A percentile compares a stretch with the other conserved stretches of the same genome.
phyloP scores from a whole-genome alignment of 1,140 invertebrate genomes.

The Neodiprion virginianus region DNA sequence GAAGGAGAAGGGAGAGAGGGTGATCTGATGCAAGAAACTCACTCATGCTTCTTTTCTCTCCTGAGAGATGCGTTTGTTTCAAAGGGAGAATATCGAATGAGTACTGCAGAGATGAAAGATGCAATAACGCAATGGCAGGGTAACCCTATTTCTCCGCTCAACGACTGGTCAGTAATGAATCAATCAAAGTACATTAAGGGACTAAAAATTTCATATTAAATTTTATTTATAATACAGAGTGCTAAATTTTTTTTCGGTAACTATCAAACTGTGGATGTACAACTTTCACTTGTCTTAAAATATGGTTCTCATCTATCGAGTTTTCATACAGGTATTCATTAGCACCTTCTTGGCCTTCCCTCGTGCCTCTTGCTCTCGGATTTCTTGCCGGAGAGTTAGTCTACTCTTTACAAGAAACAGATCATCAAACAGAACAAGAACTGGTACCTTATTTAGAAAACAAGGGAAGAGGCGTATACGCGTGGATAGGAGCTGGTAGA shows the following conservation, averaged over 20 bases:
- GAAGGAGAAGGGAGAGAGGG: conserved; percentile 29
- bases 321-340: conserved; percentile 52
- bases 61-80: conserved; percentile 83
- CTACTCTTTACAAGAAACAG: conserved; percentile 47
- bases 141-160: conserved; percentile 81
- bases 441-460: conserved; percentile 94
- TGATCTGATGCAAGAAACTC: conserved; percentile 75
- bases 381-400: conserved; percentile 86
- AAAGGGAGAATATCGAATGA: conserved; percentile 81
- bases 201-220: no score
- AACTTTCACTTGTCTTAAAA: no score
- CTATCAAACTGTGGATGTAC: no score
- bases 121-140: conserved; percentile 81
- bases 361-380: conserved; percentile 81
- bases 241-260: no score
- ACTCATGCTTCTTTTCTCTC: conserved; percentile 83
- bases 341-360: conserved; percentile 78
- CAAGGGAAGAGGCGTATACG: conserved; percentile 76
- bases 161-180: conserved; percentile 74
- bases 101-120: conserved; percentile 75
- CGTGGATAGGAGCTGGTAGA: conserved; percentile 95
- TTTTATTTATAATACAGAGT: no score
- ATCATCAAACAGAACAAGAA: conserved; percentile 72
- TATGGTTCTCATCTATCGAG: no score
- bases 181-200: no score